Evolutionary conservation across 2,888 invertebrate species (phyloP).

Genomic region (Mesorhabditis belari): DNA sequence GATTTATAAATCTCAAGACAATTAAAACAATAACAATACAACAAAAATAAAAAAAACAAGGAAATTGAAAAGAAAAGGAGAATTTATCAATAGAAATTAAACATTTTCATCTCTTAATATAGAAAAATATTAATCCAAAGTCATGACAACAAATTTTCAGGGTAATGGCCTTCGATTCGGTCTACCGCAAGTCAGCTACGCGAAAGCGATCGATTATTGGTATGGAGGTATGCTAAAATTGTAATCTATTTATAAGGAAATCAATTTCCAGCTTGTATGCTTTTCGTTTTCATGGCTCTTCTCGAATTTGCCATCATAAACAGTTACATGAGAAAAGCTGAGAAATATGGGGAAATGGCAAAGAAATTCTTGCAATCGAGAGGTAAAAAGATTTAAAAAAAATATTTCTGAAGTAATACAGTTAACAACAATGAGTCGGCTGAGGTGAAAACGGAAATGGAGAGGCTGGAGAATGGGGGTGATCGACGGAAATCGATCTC

Average conservation of each 20-base stretch:
- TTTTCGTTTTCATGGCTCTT: conserved; percentile 48
- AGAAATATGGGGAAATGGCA: conserved; percentile 32
- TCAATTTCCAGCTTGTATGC: conserved; percentile 44
- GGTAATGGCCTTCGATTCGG: conserved; percentile 48
- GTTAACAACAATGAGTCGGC: background rate
- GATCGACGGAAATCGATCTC: background rate
- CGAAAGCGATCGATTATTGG: conserved; percentile 50
- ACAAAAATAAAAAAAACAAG: no score
- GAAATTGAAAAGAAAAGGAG: background rate
- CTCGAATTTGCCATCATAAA: conserved; percentile 49
- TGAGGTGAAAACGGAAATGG: background rate
- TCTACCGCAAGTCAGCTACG: conserved; percentile 45
- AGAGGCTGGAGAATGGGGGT: no score
- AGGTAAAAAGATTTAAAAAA: background rate
- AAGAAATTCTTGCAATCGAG: conserved; percentile 10
- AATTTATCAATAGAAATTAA: background rate
- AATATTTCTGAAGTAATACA: background rate
- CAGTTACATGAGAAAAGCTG: conserved; percentile 45
- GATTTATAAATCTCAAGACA: no score
- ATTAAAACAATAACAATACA: no score
- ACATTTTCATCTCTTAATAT: background rate
- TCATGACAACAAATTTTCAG: conserved; percentile 10
- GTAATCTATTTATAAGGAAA: background rate
- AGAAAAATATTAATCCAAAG: background rate
- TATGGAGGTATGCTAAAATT: conserved; percentile 40